A percentile compares a stretch with the other conserved stretches of the same genome.
These are phyloP conservation scores for Nomada fabriciana DNA, from an alignment of 2,888 invertebrate species.

Conservation along the genomic window DNA sequence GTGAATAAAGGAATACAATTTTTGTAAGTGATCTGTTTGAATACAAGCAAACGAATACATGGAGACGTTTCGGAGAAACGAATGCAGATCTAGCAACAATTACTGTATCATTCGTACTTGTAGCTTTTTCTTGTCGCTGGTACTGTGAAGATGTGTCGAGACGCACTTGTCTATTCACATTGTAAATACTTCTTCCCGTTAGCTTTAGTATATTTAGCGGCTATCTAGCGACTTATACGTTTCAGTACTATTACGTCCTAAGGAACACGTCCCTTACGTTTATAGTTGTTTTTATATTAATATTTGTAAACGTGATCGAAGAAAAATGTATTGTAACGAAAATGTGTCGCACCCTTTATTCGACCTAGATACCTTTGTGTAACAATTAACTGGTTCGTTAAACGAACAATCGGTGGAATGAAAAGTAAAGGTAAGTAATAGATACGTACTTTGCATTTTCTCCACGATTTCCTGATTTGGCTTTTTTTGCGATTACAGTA, in stretches of 20 bases:
- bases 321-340: constrained; percentile 60
- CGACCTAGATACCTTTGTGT: not conserved
- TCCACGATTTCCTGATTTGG: not conserved
- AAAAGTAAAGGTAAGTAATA: constrained; percentile 35
- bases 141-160: constrained; percentile 44
- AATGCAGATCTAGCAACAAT: constrained; percentile 19
- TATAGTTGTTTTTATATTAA: constrained; percentile 71
- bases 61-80: constrained; percentile 5
- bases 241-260: constrained; percentile 52
- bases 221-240: constrained; percentile 58
- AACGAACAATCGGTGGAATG: too few species aligned
- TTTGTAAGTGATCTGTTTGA: not conserved
- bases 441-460: not conserved
- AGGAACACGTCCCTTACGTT: constrained; percentile 64
- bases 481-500: not conserved
- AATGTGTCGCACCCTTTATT: constrained; percentile 13
- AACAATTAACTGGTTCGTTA: too few species aligned
- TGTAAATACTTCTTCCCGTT: constrained; percentile 70
- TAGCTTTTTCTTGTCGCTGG: constrained; percentile 32
- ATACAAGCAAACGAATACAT: not conserved
- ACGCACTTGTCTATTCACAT: constrained; percentile 60
- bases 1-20: not conserved
- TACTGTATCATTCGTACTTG: constrained; percentile 13
- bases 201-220: constrained; percentile 65
- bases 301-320: constrained; percentile 70